Conservation (phyloP, 2,797 vertebrate genomes). For the Cirrhinus molitorella region DNA sequence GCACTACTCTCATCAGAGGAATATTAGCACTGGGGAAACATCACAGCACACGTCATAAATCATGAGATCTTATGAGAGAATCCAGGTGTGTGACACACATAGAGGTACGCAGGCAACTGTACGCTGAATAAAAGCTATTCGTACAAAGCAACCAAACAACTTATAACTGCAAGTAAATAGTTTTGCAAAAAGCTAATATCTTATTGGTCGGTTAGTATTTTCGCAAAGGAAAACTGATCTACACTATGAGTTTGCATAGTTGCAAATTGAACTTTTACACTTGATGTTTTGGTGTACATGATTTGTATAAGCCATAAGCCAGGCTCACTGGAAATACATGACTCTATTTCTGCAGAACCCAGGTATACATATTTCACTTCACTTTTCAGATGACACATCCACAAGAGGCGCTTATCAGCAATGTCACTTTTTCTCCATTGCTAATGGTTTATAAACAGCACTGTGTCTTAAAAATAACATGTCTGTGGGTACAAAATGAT, state of each 20-base stretch:
- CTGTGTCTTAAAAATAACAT: neutral
- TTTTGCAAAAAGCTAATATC: neutral
- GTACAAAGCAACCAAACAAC: neutral
- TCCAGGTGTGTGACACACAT: neutral
- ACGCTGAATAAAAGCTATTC: neutral
- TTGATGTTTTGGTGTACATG: neutral
- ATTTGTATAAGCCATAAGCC: neutral
- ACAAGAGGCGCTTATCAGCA: neutral
- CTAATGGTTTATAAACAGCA: neutral
- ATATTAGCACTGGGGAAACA: conserved; percentile 81
- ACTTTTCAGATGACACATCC: neutral
- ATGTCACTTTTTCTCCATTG: neutral
- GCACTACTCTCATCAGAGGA: conserved; percentile 92
- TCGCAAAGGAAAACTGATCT: neutral
- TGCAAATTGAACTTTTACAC: neutral
- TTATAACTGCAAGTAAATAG: neutral
- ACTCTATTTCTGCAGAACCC: neutral
- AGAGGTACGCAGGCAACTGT: neutral
- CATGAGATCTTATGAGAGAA: conserved; percentile 16
- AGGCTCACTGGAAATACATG: neutral
- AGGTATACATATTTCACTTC: neutral
- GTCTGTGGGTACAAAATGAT: neutral
- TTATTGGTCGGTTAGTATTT: neutral
- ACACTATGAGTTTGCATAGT: neutral
- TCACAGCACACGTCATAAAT: neutral